Evolutionary conservation across 2,888 invertebrate genomes (phyloP), one percentile per base, ranked within the genome.

Genomic region (Amblyteles armatorius): DNA sequence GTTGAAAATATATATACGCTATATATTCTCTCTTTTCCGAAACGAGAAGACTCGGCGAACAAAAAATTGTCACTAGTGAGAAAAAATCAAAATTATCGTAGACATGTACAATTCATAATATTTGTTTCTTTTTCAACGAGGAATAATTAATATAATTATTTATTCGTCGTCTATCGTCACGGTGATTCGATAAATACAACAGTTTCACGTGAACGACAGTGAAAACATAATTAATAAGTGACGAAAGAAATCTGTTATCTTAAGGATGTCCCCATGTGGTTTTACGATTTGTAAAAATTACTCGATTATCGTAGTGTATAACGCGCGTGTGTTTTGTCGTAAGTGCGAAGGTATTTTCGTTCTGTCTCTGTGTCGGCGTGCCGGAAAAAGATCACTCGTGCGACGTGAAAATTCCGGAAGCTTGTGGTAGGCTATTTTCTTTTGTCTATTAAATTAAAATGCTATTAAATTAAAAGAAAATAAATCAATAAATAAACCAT

Each of bases 71-170:
- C 63, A 36, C 33, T 71, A 60, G 19, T 74, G 48, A 29, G 16
- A 63, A 13, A 57, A 13, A 71, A 57, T 63, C 19, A 63, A 69
- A 79, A 79, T 50, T 63, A 60, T 50, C 48, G 60, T 73, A 84
- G 67, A 73, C 57, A 77, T 65, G 71, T 65, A 77, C 83, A 76
- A 76, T 79, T 72, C 63, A 44, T 76, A 52, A 65, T 79, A 65
- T 36, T 26, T 26, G 9, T 57, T 26, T 11, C 11, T 13, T 57
- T 79, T 55, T 67, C 57, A 63, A 79, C 76, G 83, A 76, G 13
- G 76, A 76, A 83, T 72, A 72, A 83, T 44, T 16, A 57, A 26
- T 72, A 80, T 72, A 72, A 83, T 44, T 16, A 65, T 26, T 72
- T 60, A 76, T 72, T 78, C 55, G 50, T 79, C 69, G 71, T 83